These are phyloP conservation scores for Parauchenoglanis punctatus DNA, from an alignment of 2,797 vertebrate genomes.

Conservation along the genomic window DNA sequence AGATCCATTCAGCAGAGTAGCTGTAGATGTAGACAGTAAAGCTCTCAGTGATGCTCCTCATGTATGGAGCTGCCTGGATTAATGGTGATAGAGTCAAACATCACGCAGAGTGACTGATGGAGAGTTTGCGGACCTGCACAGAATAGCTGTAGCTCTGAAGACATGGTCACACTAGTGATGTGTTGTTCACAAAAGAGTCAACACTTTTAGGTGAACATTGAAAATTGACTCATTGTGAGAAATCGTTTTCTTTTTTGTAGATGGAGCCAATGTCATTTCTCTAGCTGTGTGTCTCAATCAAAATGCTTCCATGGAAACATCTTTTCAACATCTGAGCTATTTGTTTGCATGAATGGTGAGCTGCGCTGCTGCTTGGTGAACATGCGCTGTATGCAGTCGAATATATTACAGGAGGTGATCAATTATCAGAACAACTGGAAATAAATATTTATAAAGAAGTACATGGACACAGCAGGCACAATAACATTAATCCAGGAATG, in stretches of 20 bases:
- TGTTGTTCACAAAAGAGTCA: background rate
- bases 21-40: background rate
- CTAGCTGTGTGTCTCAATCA: background rate
- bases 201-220: no score
- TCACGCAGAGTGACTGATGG: background rate
- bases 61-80: background rate
- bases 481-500: background rate
- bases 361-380: background rate
- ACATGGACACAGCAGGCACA: background rate
- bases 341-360: background rate
- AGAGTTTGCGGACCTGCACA: background rate
- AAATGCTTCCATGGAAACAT: background rate
- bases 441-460: background rate
- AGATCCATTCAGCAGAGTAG: constrained; percentile 18
- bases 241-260: background rate
- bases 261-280: background rate
- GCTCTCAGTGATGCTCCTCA: background rate
- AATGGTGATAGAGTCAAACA: constrained; percentile 1
- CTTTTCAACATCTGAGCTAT: background rate
- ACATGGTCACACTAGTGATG: background rate
- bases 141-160: background rate
- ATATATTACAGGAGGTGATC: background rate
- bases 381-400: background rate
- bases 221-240: background rate
- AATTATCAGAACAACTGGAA: background rate